Evolutionary conservation across 2,113 vertebrate genomes (phyloP).

Genomic region (Dromiciops gliroides): DNA sequence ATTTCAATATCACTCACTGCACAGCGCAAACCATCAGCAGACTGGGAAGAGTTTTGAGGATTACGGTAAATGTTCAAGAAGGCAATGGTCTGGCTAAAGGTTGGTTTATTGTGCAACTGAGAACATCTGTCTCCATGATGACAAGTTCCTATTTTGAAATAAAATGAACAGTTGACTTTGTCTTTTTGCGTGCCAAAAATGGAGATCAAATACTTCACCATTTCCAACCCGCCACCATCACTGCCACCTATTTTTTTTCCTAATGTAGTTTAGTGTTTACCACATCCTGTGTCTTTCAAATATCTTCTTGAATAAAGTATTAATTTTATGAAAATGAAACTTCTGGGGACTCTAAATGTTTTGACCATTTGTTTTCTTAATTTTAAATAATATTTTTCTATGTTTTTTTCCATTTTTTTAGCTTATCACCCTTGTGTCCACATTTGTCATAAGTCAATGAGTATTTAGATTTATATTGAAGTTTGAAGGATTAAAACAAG

Average conservation of each 20-base stretch:
- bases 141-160: too few relatives aligned
- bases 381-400: not conserved
- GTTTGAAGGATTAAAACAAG: not conserved
- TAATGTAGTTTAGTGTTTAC: not conserved
- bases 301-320: not conserved
- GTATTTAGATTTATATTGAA: not conserved
- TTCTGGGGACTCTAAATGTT: not conserved
- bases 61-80: conserved; percentile 99
- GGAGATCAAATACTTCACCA: too few relatives aligned
- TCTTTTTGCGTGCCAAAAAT: too few relatives aligned
- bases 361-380: not conserved
- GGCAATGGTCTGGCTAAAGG: conserved; percentile 99
- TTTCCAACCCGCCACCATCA: too few relatives aligned
- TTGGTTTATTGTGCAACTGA: conserved; percentile 85
- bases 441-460: not conserved
- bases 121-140: too few relatives aligned
- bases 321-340: not conserved
- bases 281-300: not conserved
- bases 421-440: not conserved
- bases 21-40: conserved; percentile 98
- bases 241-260: not conserved
- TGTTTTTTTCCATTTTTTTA: not conserved
- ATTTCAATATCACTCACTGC: conserved; percentile 99
- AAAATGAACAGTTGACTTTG: too few relatives aligned
- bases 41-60: conserved; percentile 99